Evolutionary conservation across 2,888 invertebrate species (phyloP).

Genomic region (Drymonia ruficornis): DNA sequence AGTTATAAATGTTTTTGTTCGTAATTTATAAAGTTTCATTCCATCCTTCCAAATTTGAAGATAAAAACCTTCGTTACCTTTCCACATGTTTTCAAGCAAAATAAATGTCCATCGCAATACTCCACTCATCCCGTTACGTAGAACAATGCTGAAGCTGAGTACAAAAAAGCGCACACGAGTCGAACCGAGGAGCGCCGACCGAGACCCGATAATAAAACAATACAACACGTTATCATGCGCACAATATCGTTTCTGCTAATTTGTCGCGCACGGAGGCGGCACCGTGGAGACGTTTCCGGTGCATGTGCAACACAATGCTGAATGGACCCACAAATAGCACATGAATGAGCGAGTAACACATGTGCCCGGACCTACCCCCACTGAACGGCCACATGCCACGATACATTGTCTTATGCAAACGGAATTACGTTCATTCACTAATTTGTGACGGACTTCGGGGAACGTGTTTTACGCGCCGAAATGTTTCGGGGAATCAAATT

Average conservation of each 20-base stretch:
- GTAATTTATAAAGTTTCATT: too few relatives aligned
- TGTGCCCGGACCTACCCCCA: conserved; percentile 65
- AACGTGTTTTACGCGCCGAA: conserved; percentile 65
- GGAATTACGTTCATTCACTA: conserved; percentile 72
- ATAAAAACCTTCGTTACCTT: neutral
- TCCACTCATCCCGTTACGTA: neutral
- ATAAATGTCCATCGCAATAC: neutral
- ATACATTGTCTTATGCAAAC: conserved; percentile 79
- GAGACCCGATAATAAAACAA: conserved; percentile 26
- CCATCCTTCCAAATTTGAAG: neutral
- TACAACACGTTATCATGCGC: conserved; percentile 29
- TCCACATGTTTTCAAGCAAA: neutral
- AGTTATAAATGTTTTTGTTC: too few relatives aligned
- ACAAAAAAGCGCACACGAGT: neutral
- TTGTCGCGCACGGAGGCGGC: conserved; percentile 59
- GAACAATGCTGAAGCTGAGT: neutral
- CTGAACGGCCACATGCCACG: conserved; percentile 63
- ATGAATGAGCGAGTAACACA: conserved; percentile 81
- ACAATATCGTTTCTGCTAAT: conserved; percentile 68
- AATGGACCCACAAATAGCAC: conserved; percentile 81
- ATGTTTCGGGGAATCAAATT: conserved; percentile 45
- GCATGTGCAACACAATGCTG: conserved; percentile 82
- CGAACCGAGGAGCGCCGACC: neutral
- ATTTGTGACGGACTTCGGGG: conserved; percentile 68
- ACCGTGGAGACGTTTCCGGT: conserved; percentile 67